Conservation (phyloP, 2,113 vertebrate genomes). For the Xenopus borealis region DNA sequence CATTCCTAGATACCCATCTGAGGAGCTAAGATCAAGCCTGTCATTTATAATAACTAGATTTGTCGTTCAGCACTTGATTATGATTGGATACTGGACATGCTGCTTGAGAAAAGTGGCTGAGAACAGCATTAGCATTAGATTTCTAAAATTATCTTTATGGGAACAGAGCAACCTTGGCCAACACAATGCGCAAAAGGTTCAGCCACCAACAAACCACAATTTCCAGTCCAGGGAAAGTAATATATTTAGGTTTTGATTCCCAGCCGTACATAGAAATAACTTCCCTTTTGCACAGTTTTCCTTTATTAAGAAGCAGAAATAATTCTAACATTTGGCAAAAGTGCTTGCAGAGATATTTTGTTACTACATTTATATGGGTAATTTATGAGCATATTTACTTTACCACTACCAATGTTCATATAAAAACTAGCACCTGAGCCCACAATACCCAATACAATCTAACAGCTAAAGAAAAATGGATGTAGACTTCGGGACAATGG, state of each 20-base stretch:
- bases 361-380: too few relatives aligned
- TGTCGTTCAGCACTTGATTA: too few relatives aligned
- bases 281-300: neutral
- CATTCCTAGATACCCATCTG: too few relatives aligned
- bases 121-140: neutral
- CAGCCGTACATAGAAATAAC: neutral
- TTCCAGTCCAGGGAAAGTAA: neutral
- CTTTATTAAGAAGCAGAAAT: neutral
- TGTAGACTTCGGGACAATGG: too few relatives aligned
- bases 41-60: too few relatives aligned
- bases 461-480: too few relatives aligned
- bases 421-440: too few relatives aligned
- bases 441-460: too few relatives aligned
- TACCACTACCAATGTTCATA: too few relatives aligned
- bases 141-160: conserved; percentile 3
- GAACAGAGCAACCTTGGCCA: neutral
- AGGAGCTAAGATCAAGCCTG: too few relatives aligned
- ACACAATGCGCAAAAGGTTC: neutral
- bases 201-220: neutral
- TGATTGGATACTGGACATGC: neutral
- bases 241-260: neutral
- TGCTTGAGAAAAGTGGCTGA: neutral
- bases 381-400: too few relatives aligned
- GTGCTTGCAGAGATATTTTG: neutral
- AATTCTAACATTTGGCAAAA: conserved; percentile 2